Conservation (phyloP, 1,140 invertebrate species). For the Eriosoma lanigerum region DNA sequence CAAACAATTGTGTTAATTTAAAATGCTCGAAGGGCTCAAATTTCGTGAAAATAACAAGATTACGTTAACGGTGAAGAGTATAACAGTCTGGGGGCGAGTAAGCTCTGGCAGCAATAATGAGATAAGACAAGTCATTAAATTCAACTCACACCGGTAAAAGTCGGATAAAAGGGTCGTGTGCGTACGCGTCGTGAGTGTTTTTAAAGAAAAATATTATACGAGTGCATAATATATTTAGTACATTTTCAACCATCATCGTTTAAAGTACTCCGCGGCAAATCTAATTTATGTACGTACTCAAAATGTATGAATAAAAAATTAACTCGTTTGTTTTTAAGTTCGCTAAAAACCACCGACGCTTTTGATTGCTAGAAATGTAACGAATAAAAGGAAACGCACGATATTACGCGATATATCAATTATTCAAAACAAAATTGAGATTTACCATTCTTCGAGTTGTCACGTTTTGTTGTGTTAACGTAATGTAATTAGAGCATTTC, state of each 20-base stretch:
- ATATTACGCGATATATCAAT: background rate
- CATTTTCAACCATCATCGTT: too few relatives aligned
- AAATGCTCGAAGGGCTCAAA: slow-evolving; percentile 43
- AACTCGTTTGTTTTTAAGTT: too few relatives aligned
- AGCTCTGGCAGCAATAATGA: slow-evolving; percentile 26
- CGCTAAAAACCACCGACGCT: background rate
- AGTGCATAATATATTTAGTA: too few relatives aligned
- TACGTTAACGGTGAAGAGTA: background rate
- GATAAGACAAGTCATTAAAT: slow-evolving; percentile 48
- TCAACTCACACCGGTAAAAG: background rate
- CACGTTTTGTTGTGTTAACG: background rate
- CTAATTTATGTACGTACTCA: too few relatives aligned
- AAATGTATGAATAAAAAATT: too few relatives aligned
- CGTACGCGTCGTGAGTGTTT: background rate
- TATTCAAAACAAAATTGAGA: background rate
- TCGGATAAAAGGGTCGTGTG: background rate
- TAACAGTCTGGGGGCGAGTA: background rate
- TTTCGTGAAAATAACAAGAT: slow-evolving; percentile 49
- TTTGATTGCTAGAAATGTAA: background rate
- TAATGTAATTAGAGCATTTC: background rate
- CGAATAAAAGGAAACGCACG: background rate
- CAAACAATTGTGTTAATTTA: slow-evolving; percentile 52
- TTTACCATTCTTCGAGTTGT: background rate
- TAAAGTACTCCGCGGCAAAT: too few relatives aligned
- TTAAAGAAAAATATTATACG: background rate